Base-by-base conservation (phyloP, 2,113 vertebrate genomes). In the Ranitomeya imitator region DNA sequence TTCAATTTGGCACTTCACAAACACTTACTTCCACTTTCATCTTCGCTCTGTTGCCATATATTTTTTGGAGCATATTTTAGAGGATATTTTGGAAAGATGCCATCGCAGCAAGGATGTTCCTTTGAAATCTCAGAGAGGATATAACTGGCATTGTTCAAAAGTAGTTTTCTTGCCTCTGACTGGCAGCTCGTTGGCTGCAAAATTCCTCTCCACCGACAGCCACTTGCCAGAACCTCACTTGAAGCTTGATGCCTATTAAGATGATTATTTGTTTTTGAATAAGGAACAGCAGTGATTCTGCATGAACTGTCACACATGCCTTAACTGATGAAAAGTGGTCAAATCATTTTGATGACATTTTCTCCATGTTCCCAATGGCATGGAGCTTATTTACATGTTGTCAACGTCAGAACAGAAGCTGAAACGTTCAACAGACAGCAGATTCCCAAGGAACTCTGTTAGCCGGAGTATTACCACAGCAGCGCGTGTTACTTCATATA, bases 371-470 rank as follows among this genome's bases (percentile, higher is more conserved):
- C 59, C 10, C 26, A 6, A 80, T 80, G 67, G 80, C 71, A 31
- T 77, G 79, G 76, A 55, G 26, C 51, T 88, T 88, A 83, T 78
- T 88, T 88, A 83, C 69, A 88, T 88, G 80, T 76, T 88, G 67
- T 76, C 69, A 52, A 88, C 52, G 54, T 88, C 86, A 88, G 86
- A 60, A 61, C 31, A 82, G 26, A 54, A 76, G 78, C 69, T 73
- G 63, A 71, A 82, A 74, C 59, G 19, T 87, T 71, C 63, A 69
- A 37, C 23, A 87, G 61, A 71, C 77, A 87, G 60, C 77, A 37
- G 78, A 78, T 57, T 87, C 76, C 77, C 76, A 86, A 80, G 77
- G 13, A 87, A 69, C n/a, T n/a, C n/a, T n/a, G n/a, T n/a, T n/a
- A n/a, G n/a, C n/a, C n/a, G n/a, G n/a, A n/a, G n/a, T n/a, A n/a